Evolutionary conservation across 2,797 vertebrate species (phyloP).

Genomic region (Gymnopithys bicolor): DNA sequence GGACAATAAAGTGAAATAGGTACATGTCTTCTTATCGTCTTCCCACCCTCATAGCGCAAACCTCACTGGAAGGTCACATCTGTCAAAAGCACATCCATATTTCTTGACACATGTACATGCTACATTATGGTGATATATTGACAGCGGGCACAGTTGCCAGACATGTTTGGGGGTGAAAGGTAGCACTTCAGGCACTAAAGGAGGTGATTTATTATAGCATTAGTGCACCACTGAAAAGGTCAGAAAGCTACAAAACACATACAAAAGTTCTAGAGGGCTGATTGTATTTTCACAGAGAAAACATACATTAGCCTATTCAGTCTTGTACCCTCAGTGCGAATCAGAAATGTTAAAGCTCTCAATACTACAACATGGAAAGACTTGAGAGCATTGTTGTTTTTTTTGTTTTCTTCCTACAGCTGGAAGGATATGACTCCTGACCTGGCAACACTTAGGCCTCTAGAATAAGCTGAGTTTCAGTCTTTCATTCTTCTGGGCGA

Average conservation of each 20-base stretch:
- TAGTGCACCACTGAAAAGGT: constrained; percentile 15
- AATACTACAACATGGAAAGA: neutral
- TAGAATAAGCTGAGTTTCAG: neutral
- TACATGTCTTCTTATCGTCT: neutral
- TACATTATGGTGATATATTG: constrained; percentile 17
- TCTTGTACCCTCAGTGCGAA: neutral
- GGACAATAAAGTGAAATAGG: neutral
- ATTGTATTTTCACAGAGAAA: neutral
- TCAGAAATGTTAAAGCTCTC: neutral
- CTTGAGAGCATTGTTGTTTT: neutral
- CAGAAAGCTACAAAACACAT: constrained; percentile 18
- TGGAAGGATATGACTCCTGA: neutral
- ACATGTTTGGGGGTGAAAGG: constrained; percentile 8
- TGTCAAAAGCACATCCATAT: neutral
- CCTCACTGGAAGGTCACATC: neutral
- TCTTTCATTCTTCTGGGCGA: neutral
- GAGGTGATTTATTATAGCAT: constrained; percentile 45
- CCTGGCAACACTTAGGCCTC: neutral
- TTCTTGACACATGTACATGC: neutral
- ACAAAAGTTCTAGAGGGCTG: neutral
- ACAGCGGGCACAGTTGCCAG: neutral
- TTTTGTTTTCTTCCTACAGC: neutral
- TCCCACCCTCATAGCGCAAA: neutral
- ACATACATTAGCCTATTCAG: neutral
- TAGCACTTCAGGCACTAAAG: neutral